Evolutionary conservation across 2,888 invertebrate species (phyloP), one percentile per base, ranked within the genome.

Genomic region (Hydriomena furcata): DNA sequence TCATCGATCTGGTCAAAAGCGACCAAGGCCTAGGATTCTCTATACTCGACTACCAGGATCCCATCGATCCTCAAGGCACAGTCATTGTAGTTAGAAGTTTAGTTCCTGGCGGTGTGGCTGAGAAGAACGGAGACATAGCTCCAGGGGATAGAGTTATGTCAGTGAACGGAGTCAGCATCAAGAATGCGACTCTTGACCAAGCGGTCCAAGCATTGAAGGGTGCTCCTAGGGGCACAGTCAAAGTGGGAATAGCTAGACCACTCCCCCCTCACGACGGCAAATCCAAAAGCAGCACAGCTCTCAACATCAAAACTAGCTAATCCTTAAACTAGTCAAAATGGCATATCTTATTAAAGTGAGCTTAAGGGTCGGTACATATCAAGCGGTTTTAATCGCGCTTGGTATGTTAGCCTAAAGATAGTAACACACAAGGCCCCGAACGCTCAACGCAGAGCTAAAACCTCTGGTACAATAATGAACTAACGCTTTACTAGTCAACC

Each of bases 1-100:
- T 96, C 68, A 95, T 99, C 58, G 95, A 97, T 79, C 93, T 99
- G 58, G 92, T 94, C 50, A 99, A 99, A 91, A 97, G 97, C 63
- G 98, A 98, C 75, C 94, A 97, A 70, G 99, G 99, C 41, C 94
- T 99, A 55, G 99, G 99, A 57, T 99, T 99, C 92, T 98, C 98
- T 64, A 98, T 99, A 73, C 92, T 99, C 59, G 99, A 98, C 88
- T 98, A 98, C 87, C 98, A 98, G 93, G 99, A 99, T 90, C 99
- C 99, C 28, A 92, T 98, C 74, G 98, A 99, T 91, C 94, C 97
- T 47, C 95, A 95, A 71, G 97, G 98, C 71, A 98, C 98, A 63
- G 98, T 99, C 65, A 99, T 99, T 84, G 98, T 99, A 58, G 97
- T 99, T 66, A 93, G 98, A 68, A 98, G 98, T 76, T 92, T 99